Base-by-base conservation (phyloP, 2,113 vertebrate genomes). In the Mastomys natalensis region DNA sequence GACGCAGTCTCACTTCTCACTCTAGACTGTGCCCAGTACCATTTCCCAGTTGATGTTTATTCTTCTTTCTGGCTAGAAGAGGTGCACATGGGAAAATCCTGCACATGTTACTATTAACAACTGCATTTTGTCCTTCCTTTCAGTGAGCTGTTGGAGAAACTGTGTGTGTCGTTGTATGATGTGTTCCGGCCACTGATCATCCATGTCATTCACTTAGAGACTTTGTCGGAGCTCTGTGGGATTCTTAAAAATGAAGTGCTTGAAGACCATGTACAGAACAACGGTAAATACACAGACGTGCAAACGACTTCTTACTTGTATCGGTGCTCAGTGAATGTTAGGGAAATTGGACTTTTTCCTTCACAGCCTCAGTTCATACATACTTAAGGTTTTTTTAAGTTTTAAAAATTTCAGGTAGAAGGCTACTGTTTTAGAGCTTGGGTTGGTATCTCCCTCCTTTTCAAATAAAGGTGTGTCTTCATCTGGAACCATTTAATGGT, bases 241-340 rank as follows among this genome's bases (percentile, higher is more conserved):
- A 99, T 99, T 97, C 99, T 99, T 87, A 99, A 99, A 98, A 99
- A 99, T 62, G 99, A 99, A 98, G 99, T 99, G 99, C 98, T 99
- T 95, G 99, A 99, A 97, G 99, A 99, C 96, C 99, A 99, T 15
- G 99, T 99, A 29, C 99, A 99, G 74, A 99, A 99, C 98, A 99
- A 99, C 62, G 99, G 99, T 99, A 98, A 98, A 43, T 48, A 90
- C 89, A 9, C 26, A 94, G 48, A 93, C 80, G 51, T 55, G 43
- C 40, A 86, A 43, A 90, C 12, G 34, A 21, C n/a, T 43, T 90
- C 22, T 92, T 91, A 0, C 60, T 95, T 96, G 5, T 82, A 45
- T 82, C 19, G 84, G 16, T 87, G 66, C 48, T 78, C 72, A 86
- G 0, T 95, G 72, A 89, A 77, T 85, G 89, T 95, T 80, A 48